Evolutionary conservation across 1,140 invertebrate genomes (phyloP).

Genomic region (Pseudomyrmex pallidus): DNA sequence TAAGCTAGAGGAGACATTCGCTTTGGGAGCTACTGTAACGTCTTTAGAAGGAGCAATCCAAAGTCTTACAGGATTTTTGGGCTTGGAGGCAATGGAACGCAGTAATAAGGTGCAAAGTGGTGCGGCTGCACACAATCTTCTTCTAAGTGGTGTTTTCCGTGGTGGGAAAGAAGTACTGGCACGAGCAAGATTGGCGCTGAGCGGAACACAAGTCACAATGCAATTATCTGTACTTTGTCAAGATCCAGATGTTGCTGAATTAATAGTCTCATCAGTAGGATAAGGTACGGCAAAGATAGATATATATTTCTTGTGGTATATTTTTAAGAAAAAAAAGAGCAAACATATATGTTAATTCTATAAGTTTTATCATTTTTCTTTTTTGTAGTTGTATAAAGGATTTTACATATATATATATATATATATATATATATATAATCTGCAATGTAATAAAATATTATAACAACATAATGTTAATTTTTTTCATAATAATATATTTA

Average conservation of each 20-base stretch:
- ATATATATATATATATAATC: no score
- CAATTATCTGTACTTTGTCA: conserved; percentile 89
- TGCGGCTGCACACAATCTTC: conserved; percentile 92
- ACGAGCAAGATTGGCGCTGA: conserved; percentile 92
- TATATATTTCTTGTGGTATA: background rate
- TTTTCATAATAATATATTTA: no score
- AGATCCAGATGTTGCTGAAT: conserved; percentile 91
- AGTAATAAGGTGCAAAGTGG: conserved; percentile 94
- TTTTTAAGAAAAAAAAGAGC: no score
- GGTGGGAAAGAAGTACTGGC: conserved; percentile 96
- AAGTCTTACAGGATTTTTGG: conserved; percentile 94
- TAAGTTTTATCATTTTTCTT: no score
- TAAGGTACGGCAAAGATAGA: conserved; percentile 83
- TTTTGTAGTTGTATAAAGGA: no score
- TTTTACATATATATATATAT: no score
- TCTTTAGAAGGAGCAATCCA: conserved; percentile 95
- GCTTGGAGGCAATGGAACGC: conserved; percentile 94
- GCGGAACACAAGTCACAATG: conserved; percentile 91
- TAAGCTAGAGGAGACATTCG: conserved; percentile 96
- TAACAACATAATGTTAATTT: no score
- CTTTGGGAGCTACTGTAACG: conserved; percentile 90
- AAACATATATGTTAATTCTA: no score
- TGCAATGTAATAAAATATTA: no score
- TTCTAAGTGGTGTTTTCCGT: conserved; percentile 93
- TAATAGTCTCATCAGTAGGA: conserved; percentile 94